Conservation (phyloP, 1,140 invertebrate species). For the Drosophila yakuba region DNA sequence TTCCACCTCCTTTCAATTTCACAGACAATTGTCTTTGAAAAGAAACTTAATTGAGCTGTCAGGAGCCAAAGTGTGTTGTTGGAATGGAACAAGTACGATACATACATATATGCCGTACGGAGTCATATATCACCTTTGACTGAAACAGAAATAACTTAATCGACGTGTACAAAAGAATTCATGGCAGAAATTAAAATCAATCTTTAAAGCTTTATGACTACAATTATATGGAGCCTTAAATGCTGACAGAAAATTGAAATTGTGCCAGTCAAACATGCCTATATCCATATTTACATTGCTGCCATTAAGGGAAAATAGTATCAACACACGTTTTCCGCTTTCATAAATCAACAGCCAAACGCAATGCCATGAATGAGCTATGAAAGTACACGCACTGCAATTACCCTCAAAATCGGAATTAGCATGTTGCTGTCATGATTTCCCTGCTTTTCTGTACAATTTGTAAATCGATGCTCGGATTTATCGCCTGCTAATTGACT, state of each 20-base stretch:
- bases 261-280: constrained; percentile 6
- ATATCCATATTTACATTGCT: constrained; percentile 12
- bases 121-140: constrained; percentile 32
- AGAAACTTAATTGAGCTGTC: constrained; percentile 47
- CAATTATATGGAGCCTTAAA: not conserved
- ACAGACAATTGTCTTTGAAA: constrained; percentile 34
- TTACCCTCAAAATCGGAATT: constrained; percentile 18
- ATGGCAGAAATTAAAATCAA: not conserved
- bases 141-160: constrained; percentile 13
- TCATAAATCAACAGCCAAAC: constrained; percentile 38
- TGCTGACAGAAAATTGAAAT: constrained; percentile 18
- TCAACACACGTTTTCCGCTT: constrained; percentile 6
- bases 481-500: constrained; percentile 62
- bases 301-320: constrained; percentile 35
- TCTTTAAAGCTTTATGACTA: not conserved
- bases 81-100: no score
- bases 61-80: constrained; percentile 4
- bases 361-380: not conserved
- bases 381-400: constrained; percentile 36
- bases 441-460: not conserved
- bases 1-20: constrained; percentile 11
- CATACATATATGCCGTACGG: not conserved
- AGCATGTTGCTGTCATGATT: constrained; percentile 10
- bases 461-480: constrained; percentile 61
- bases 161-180: constrained; percentile 14